Evolutionary conservation across 2,888 invertebrate species (phyloP), one percentile per base, ranked within the genome.

Genomic region (Chaetogeoica ovagalla): DNA sequence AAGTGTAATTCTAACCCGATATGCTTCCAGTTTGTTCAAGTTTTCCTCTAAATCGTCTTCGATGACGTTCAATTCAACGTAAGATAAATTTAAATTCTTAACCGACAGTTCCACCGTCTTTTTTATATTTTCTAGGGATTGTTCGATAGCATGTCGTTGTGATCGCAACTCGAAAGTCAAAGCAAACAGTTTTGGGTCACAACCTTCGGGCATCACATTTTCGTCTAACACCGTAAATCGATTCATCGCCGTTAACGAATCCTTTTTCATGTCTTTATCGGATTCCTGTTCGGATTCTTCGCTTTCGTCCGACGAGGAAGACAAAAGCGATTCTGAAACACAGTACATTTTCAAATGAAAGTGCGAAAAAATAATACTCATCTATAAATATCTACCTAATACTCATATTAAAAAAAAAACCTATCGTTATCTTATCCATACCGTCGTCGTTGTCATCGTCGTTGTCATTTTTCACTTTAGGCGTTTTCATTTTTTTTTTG

Each of bases 401-500:
- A 30, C 30, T 30, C 4, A 30, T 2, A 30, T 1, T 30, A 30
- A 2, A 30, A 30, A 43, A 43, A 43, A 3, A 43, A 9, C 43
- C 2, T 3, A 43, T 9, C 6, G 6, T 43, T 43, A 43, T 43
- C 43, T 43, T 43, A 3, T 43, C 43, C 9, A 9, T 43, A 43
- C 43, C 48, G 13, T 13, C 48, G 13, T 48, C 13, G 13, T 48
- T 13, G 48, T 13, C 48, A 13, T 48, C 48, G 48, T 48, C 37
- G 0, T 21, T 6, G 11, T 37, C 83, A 8, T 88, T 89, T 70
- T 87, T 88, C 71, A 37, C 59, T 81, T 92, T 92, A 0, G 91
- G 90, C 9, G 91, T 90, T 82, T 92, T 92, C 84, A 91, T 93
- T 84, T 93, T 94, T 85, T 94, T 96, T 85, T 91, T 93, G 85